Conservation (phyloP, 2,797 vertebrate genomes). For the Phalanger gymnotis region DNA sequence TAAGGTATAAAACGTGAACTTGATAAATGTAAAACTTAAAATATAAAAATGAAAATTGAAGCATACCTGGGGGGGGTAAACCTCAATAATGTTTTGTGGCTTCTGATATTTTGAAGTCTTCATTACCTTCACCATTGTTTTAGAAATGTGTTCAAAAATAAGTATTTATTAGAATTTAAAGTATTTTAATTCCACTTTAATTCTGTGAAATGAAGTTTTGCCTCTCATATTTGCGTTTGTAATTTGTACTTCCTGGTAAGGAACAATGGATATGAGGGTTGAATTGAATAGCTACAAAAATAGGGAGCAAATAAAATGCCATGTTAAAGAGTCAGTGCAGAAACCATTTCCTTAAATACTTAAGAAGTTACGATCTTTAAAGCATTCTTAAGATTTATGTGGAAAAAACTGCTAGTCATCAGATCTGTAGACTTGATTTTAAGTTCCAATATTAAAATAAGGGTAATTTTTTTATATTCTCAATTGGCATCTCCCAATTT, state of each 20-base stretch:
- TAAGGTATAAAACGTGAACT: not conserved
- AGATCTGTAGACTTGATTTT: constrained; percentile 62
- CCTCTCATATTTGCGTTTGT: not conserved
- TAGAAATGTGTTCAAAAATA: constrained; percentile 26
- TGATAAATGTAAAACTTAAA: too few relatives aligned
- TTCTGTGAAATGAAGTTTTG: not conserved
- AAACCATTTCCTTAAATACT: constrained; percentile 44
- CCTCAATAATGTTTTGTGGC: not conserved
- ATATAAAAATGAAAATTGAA: too few relatives aligned
- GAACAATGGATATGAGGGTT: constrained; percentile 32
- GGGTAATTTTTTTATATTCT: constrained; percentile 67
- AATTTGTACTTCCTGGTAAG: not conserved
- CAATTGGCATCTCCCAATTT: constrained; percentile 66
- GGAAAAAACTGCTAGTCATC: constrained; percentile 70
- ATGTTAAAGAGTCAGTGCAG: not conserved
- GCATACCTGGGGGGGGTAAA: not conserved
- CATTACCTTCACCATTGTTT: constrained; percentile 24
- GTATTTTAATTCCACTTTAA: not conserved
- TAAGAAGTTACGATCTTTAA: constrained; percentile 63
- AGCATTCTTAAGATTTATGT: constrained; percentile 62
- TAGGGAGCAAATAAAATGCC: not conserved
- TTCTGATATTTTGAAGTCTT: constrained; percentile 4
- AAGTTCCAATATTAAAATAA: constrained; percentile 66
- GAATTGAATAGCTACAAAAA: not conserved
- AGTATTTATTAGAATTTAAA: not conserved